Evolutionary conservation across 2,888 invertebrate genomes (phyloP).

Genomic region (Axea sp.): DNA sequence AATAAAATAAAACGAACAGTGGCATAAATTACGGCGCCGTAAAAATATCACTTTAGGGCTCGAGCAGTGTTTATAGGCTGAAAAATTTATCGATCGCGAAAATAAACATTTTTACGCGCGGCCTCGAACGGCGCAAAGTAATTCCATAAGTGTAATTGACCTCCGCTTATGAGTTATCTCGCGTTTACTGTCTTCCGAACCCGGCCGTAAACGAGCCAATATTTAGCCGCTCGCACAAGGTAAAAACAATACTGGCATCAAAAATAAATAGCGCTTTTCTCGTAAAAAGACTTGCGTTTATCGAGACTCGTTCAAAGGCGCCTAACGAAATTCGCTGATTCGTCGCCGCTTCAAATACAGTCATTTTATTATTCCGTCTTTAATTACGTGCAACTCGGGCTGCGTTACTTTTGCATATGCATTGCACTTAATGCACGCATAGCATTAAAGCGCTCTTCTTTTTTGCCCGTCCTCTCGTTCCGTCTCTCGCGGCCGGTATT

Average conservation of each 20-base stretch:
- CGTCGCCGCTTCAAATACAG: constrained; percentile 19
- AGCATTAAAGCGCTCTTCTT: constrained; percentile 45
- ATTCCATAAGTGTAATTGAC: constrained; percentile 51
- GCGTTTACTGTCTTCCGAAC: constrained; percentile 30
- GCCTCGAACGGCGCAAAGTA: constrained; percentile 17
- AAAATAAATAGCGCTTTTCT: constrained; percentile 34
- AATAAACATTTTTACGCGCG: constrained; percentile 32
- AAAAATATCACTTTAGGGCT: constrained; percentile 47
- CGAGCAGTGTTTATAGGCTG: constrained; percentile 2
- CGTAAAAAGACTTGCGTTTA: constrained; percentile 18
- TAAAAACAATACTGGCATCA: constrained; percentile 41
- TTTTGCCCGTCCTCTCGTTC: constrained; percentile 20
- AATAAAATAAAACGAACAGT: constrained; percentile 13
- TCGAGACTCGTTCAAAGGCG: background rate
- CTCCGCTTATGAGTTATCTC: constrained; percentile 47
- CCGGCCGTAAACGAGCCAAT: constrained; percentile 34
- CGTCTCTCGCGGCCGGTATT: constrained; percentile 32
- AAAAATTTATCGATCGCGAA: constrained; percentile 43
- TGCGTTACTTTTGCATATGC: constrained; percentile 56
- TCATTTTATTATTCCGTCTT: constrained; percentile 53
- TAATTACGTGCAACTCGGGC: constrained; percentile 47
- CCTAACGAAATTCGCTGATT: constrained; percentile 23
- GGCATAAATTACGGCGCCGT: constrained; percentile 28
- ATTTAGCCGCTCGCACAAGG: constrained; percentile 39
- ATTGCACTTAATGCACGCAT: constrained; percentile 40